Conservation (phyloP, 2,113 vertebrate genomes). For the Rynchops niger region DNA sequence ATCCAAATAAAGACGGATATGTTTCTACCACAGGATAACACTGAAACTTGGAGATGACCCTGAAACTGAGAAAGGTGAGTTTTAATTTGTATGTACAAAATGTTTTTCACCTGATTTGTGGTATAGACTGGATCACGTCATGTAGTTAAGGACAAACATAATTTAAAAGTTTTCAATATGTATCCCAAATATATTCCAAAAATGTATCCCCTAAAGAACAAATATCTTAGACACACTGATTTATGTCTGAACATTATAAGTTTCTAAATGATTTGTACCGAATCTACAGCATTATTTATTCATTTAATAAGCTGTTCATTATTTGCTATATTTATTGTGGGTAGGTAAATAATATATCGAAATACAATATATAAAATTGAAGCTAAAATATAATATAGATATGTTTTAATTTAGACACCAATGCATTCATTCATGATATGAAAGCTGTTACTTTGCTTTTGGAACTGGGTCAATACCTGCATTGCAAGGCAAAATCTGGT, state of each 20-base stretch:
- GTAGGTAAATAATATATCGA: not conserved
- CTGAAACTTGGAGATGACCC: not conserved
- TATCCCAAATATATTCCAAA: not conserved
- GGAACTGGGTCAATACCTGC: not conserved
- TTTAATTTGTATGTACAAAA: not conserved
- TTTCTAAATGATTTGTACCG: not conserved
- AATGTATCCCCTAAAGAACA: not conserved
- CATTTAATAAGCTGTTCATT: not conserved
- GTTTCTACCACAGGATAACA: not conserved
- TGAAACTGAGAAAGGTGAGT: not conserved
- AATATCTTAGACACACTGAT: not conserved
- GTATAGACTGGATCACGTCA: not conserved
- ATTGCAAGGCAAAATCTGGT: not conserved
- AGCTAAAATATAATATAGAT: not conserved
- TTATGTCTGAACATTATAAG: not conserved
- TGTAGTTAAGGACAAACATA: not conserved
- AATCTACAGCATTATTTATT: not conserved
- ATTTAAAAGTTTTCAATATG: not conserved
- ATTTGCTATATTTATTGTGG: not conserved
- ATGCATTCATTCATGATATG: not conserved
- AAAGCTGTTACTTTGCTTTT: not conserved
- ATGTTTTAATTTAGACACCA: not conserved
- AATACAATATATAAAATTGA: not conserved
- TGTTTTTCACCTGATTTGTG: not conserved
- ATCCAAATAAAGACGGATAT: not conserved